These are phyloP conservation scores for Seira ritae DNA, from an alignment of 2,888 invertebrate genomes.

Conservation along the genomic window DNA sequence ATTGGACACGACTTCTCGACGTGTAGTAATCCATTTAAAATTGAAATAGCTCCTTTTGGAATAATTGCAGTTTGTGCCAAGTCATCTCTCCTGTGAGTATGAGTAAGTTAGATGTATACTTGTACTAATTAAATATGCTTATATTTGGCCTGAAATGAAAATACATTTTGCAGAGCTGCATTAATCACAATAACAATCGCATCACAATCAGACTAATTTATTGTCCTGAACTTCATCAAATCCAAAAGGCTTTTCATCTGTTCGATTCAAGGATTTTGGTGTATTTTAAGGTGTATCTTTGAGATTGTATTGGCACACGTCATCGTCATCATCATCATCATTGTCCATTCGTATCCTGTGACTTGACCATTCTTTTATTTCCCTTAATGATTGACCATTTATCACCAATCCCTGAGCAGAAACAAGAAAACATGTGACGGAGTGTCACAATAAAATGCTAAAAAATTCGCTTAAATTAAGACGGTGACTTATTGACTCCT, in stretches of 20 bases:
- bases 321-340: not conserved
- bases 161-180: too few species aligned
- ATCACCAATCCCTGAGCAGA: not conserved
- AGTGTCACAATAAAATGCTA: slow-evolving; percentile 10
- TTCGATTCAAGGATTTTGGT: not conserved
- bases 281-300: not conserved
- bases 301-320: not conserved
- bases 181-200: too few species aligned
- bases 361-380: not conserved
- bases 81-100: not conserved
- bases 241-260: too few species aligned
- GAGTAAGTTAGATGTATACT: not conserved
- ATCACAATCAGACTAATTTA: slow-evolving; percentile 11
- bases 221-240: not conserved
- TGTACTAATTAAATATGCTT: slow-evolving; percentile 9
- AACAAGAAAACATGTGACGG: not conserved
- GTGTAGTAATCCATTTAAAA: not conserved
- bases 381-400: not conserved
- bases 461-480: not conserved
- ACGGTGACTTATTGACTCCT: slow-evolving; percentile 2
- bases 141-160: not conserved
- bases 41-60: not conserved
- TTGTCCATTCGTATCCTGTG: not conserved
- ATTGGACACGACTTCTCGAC: too few species aligned
- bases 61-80: not conserved